phyloP scores from a whole-genome alignment of 2,113 vertebrate species.

The Rousettus leschenaultii region DNA sequence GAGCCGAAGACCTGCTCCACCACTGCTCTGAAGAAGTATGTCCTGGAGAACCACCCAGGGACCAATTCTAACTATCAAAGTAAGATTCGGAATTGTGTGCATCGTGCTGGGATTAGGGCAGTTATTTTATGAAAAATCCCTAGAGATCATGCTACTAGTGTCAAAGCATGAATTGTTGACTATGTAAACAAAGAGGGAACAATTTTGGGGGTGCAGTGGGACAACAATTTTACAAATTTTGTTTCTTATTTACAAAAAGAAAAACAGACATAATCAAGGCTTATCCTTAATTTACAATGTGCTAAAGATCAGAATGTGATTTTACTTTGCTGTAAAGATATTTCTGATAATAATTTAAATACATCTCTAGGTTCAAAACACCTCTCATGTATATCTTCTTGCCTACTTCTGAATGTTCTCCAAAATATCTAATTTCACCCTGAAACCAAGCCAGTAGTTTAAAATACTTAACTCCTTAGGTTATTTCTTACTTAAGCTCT shows the following conservation, averaged over 20 bases:
- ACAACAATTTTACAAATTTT: neutral
- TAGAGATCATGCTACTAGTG: neutral
- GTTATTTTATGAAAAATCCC: neutral
- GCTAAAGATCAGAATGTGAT: neutral
- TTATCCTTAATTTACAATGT: slow-evolving; percentile 4
- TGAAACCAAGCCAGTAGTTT: slow-evolving; percentile 5
- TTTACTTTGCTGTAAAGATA: slow-evolving; percentile 8
- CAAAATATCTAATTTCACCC: neutral
- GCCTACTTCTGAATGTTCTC: neutral
- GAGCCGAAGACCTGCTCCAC: slow-evolving; percentile 99
- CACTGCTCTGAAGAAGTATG: slow-evolving; percentile 92
- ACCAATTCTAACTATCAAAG: slow-evolving; percentile 91
- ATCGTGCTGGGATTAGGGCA: neutral
- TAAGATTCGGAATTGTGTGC: slow-evolving; percentile 72
- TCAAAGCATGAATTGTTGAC: neutral
- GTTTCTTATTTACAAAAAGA: neutral
- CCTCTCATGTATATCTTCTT: neutral
- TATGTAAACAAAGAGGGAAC: neutral
- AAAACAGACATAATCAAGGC: neutral
- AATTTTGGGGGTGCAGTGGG: too few relatives aligned
- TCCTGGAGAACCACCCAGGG: slow-evolving; percentile 93
- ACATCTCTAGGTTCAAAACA: neutral
- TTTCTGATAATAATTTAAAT: neutral
- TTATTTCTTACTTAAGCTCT: neutral
- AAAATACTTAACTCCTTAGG: neutral